Evolutionary conservation across 2,888 invertebrate species (phyloP).

Genomic region (Anoplius nigerrimus): DNA sequence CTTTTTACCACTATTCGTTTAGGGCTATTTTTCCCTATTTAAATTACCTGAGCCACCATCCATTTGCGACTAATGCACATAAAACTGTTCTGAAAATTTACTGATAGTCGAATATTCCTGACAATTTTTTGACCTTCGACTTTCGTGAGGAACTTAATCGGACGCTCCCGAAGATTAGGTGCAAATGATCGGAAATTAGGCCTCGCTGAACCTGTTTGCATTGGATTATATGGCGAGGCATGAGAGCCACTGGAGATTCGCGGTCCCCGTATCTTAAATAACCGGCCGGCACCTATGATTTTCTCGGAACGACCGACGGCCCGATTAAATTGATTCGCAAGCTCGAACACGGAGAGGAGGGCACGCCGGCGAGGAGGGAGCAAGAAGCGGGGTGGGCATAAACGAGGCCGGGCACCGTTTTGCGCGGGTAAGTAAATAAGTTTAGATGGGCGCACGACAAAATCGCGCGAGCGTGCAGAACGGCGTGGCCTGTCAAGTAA

Average conservation of each 20-base stretch:
- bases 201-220: constrained; percentile 10
- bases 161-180: background rate
- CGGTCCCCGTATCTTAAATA: constrained; percentile 65
- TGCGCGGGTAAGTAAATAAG: constrained; percentile 62
- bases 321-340: constrained; percentile 72
- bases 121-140: too few relatives aligned
- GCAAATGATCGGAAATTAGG: constrained; percentile 7
- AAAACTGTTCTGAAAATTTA: too few relatives aligned
- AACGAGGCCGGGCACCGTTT: constrained; percentile 52
- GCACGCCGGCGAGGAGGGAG: constrained; percentile 11
- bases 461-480: background rate
- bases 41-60: too few relatives aligned
- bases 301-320: constrained; percentile 66
- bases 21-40: too few relatives aligned
- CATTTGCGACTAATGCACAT: too few relatives aligned
- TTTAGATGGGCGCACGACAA: constrained; percentile 59
- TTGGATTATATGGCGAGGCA: background rate
- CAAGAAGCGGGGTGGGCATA: constrained; percentile 36
- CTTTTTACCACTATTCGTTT: too few relatives aligned
- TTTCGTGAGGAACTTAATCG: too few relatives aligned
- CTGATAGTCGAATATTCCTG: too few relatives aligned
- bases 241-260: constrained; percentile 63
- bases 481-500: background rate
- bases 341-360: constrained; percentile 35
- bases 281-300: constrained; percentile 69